These are phyloP conservation scores for Rhinopithecus roxellana DNA, from an alignment of 2,113 vertebrate genomes.

Conservation along the genomic window DNA sequence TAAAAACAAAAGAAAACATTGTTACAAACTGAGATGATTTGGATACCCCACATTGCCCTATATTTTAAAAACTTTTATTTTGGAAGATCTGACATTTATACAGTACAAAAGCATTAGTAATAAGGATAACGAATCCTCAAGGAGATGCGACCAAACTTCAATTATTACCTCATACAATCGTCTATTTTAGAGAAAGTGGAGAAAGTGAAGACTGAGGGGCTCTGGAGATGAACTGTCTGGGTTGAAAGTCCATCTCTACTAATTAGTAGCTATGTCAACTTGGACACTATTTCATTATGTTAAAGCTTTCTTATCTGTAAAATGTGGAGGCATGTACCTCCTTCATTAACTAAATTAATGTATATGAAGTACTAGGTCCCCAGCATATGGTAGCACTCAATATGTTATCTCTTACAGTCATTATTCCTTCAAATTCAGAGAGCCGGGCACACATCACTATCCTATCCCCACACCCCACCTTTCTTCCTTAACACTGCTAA, in stretches of 20 bases:
- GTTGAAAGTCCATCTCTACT: not conserved
- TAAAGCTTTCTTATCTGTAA: not conserved
- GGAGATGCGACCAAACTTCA: not conserved
- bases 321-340: not conserved
- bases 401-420: not conserved
- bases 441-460: not conserved
- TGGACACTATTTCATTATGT: not conserved
- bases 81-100: not conserved
- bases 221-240: not conserved
- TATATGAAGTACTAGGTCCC: not conserved
- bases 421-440: not conserved
- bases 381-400: not conserved
- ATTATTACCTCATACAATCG: not conserved
- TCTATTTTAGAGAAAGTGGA: not conserved
- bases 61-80: not conserved
- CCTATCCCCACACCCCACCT: no score
- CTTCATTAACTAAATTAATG: not conserved
- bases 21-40: not conserved
- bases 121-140: not conserved
- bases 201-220: not conserved
- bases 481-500: not conserved
- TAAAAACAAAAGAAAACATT: not conserved
- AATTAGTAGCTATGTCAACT: not conserved
- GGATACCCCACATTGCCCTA: not conserved
- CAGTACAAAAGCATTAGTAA: not conserved